A percentile compares a stretch with the other conserved stretches of the same genome.
Conservation (phyloP, 2,888 invertebrate genomes). For the Pseudeuparius sepicola region DNA sequence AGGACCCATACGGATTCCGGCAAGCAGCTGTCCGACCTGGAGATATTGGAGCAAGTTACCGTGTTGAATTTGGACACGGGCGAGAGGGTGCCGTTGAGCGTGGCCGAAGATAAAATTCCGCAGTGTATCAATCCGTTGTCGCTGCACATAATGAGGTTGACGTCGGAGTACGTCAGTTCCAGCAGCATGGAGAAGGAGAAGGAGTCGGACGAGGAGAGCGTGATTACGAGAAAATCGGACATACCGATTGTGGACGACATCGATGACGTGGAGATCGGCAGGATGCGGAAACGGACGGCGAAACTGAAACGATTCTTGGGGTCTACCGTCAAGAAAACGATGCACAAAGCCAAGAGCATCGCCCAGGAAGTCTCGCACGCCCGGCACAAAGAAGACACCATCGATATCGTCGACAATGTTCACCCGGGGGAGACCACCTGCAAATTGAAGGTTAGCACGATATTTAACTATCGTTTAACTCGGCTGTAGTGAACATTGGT, state of each 20-base stretch:
- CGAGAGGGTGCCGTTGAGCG: slow-evolving; percentile 86
- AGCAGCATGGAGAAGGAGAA: slow-evolving; percentile 53
- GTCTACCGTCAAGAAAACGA: slow-evolving; percentile 82
- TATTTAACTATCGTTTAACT: no score
- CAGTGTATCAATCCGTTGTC: slow-evolving; percentile 90
- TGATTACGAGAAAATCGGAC: slow-evolving; percentile 52
- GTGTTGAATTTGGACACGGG: slow-evolving; percentile 77
- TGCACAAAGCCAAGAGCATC: slow-evolving; percentile 81
- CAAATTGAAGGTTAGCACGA: slow-evolving; percentile 64
- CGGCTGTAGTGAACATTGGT: no score
- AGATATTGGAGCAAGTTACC: slow-evolving; percentile 80
- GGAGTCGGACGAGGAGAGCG: slow-evolving; percentile 69
- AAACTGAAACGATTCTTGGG: slow-evolving; percentile 75
- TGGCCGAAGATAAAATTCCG: slow-evolving; percentile 87
- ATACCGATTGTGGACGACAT: slow-evolving; percentile 44
- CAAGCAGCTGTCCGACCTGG: slow-evolving; percentile 77
- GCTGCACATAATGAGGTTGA: slow-evolving; percentile 86
- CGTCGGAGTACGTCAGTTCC: slow-evolving; percentile 78
- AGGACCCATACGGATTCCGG: slow-evolving; percentile 80
- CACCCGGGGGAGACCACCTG: slow-evolving; percentile 68
- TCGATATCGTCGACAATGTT: slow-evolving; percentile 75
- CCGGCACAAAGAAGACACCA: slow-evolving; percentile 77
- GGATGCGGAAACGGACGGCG: slow-evolving; percentile 40
- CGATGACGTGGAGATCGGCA: slow-evolving; percentile 37
- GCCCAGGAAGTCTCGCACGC: slow-evolving; percentile 83